Conservation (phyloP, 2,888 invertebrate species). For the Lasioglossum villosulum region DNA sequence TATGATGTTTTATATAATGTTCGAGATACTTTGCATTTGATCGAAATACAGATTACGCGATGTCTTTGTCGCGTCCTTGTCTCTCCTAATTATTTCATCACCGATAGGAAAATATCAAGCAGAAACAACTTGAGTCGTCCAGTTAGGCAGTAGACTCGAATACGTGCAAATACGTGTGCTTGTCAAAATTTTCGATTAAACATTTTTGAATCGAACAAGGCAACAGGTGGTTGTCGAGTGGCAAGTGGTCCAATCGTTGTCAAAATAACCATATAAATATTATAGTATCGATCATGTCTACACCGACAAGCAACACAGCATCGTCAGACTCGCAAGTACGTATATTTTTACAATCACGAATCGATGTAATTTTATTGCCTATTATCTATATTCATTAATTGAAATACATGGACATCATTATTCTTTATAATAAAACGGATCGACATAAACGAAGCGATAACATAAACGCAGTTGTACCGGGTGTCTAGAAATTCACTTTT, state of each 20-base stretch:
- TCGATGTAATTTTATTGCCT: background rate
- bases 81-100: conserved; percentile 14
- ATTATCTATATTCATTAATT: background rate
- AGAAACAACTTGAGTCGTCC: conserved; percentile 2
- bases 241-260: background rate
- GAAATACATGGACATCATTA: background rate
- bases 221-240: conserved; percentile 24
- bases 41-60: background rate
- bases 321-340: conserved; percentile 1
- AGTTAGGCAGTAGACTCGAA: conserved; percentile 24
- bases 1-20: background rate
- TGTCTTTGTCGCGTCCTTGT: background rate
- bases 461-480: background rate
- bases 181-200: background rate
- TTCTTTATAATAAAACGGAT: no score
- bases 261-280: conserved; percentile 12
- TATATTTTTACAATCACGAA: conserved; percentile 24
- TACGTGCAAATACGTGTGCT: background rate
- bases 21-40: background rate
- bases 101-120: conserved; percentile 28
- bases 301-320: background rate
- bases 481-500: background rate
- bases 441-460: no score
- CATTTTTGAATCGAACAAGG: background rate
- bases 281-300: conserved; percentile 23